Percentiles rank a stretch among this genome's conserved stretches.
Evolutionary conservation across 92 coral and sea anemone genomes (phyloP).

Genomic region (Montipora capitata): DNA sequence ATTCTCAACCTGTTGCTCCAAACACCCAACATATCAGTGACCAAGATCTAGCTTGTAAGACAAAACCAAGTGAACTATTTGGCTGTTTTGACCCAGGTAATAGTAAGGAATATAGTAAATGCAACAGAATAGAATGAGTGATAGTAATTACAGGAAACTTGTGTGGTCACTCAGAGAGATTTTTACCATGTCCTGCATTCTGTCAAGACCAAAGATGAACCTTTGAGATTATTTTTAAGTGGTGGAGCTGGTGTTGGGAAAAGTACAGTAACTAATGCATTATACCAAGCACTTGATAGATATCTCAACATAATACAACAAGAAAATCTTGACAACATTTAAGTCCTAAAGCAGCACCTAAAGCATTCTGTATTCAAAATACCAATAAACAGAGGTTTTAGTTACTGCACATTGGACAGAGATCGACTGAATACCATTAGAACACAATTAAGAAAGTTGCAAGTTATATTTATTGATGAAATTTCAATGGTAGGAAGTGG

Average conservation of each 20-base stretch:
- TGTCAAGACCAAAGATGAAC: conserved; percentile 60
- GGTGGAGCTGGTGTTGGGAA: conserved; percentile 81
- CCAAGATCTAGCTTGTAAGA: too few relatives aligned
- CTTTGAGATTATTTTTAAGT: conserved; percentile 39
- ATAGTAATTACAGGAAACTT: too few relatives aligned
- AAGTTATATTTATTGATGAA: conserved; percentile 63
- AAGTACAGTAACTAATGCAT: conserved; percentile 72
- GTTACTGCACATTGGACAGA: conserved; percentile 53
- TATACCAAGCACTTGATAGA: conserved; percentile 72
- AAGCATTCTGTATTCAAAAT: too few relatives aligned
- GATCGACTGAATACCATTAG: conserved; percentile 65
- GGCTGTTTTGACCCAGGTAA: too few relatives aligned
- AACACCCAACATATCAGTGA: too few relatives aligned
- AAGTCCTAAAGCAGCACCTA: too few relatives aligned
- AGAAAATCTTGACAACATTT: too few relatives aligned
- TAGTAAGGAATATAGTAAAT: too few relatives aligned
- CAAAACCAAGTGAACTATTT: too few relatives aligned
- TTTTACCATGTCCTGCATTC: conserved; percentile 64
- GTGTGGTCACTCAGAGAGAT: too few relatives aligned
- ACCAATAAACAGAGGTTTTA: conserved; percentile 62
- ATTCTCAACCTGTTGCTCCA: too few relatives aligned
- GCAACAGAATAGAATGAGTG: too few relatives aligned
- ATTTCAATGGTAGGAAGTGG: conserved; percentile 62
- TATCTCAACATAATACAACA: conserved; percentile 21
- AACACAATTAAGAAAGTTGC: conserved; percentile 46